Conservation (phyloP, 2,888 invertebrate species). For the Drosophila formosana region DNA sequence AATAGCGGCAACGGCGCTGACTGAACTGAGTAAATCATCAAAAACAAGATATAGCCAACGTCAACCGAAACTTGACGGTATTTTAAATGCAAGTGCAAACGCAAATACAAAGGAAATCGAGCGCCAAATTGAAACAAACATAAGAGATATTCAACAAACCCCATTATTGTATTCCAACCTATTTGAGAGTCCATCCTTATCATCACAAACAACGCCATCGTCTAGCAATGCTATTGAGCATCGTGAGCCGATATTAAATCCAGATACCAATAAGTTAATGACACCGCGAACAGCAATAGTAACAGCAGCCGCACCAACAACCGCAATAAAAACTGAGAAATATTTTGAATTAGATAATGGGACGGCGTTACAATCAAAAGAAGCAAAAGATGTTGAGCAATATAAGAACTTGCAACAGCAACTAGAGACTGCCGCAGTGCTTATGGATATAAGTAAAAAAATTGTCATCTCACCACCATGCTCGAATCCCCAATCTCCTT, state of each 20-base stretch:
- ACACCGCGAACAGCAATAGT: conserved; percentile 21
- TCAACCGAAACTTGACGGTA: conserved; percentile 35
- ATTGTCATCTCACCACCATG: conserved; percentile 85
- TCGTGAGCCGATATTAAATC: conserved; percentile 33
- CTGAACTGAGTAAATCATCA: conserved; percentile 84
- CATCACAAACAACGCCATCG: conserved; percentile 26
- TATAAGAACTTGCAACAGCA: conserved; percentile 83
- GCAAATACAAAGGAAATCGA: conserved; percentile 39
- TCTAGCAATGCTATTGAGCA: conserved; percentile 32
- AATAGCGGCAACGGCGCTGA: conserved; percentile 85
- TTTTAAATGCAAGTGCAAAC: conserved; percentile 20
- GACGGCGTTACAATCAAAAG: conserved; percentile 39
- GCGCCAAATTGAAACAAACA: conserved; percentile 37
- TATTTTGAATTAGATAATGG: conserved; percentile 35
- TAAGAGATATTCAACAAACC: conserved; percentile 35
- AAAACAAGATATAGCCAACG: conserved; percentile 68
- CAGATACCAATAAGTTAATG: conserved; percentile 31
- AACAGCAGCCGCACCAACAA: conserved; percentile 21
- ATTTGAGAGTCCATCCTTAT: conserved; percentile 35
- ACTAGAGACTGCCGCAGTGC: conserved; percentile 85
- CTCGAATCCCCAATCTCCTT: conserved; percentile 84
- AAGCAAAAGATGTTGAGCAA: conserved; percentile 60
- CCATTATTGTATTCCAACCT: conserved; percentile 50
- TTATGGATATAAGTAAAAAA: conserved; percentile 85
- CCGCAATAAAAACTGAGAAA: conserved; percentile 34